Base-by-base conservation (phyloP, 2,888 invertebrate species). In the Steinernema hermaphroditum region DNA sequence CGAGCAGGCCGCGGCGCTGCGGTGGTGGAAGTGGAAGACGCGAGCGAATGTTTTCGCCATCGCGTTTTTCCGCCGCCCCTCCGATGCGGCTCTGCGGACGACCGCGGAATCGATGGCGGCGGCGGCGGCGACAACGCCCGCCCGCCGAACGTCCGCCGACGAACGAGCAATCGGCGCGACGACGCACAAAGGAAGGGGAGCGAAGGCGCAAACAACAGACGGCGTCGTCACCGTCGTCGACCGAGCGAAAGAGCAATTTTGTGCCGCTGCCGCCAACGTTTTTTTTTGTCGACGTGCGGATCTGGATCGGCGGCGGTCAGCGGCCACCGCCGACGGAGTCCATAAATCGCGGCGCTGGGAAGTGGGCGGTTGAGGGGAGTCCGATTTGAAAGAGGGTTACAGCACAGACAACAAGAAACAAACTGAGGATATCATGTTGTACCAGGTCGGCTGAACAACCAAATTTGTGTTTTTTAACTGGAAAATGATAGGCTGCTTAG, bases 141-240 rank as follows among this genome's bases (percentile, higher is more conserved):
- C 24, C 19, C 24, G 50, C 50, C 12, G 19, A 50, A 62, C 16
- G 29, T 16, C 27, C 62, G 62, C 27, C 62, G 62, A 16, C 32
- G n/a, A 46, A 46, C 46, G 46, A 46, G 46, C 46, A 46, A 27
- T 9, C 32, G 27, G 62, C 32, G 27, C 62, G 29, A 22, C 54
- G 54, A 14, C 62, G 54, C 62, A 62, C 62, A 62, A 62, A 62
- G 62, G 62, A 29, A 29, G 62, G 32, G 62, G 29, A 29, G 62
- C 29, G 62, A 62, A 62, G 62, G 62, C 62, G 62, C 62, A 62
- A 62, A 62, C 62, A 62, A 50, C 22, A 50, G 50, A 50, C 50
- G 19, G 27, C 16, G 62, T 2, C 29, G 54, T 54, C 54, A 12
- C n/a, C 54, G 24, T 6, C 62, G 62, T 14, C 62, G 62, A 24